Percentiles rank a stretch among this genome's conserved stretches.
Conservation (phyloP, 2,113 vertebrate genomes). For the Nanorana parkeri region DNA sequence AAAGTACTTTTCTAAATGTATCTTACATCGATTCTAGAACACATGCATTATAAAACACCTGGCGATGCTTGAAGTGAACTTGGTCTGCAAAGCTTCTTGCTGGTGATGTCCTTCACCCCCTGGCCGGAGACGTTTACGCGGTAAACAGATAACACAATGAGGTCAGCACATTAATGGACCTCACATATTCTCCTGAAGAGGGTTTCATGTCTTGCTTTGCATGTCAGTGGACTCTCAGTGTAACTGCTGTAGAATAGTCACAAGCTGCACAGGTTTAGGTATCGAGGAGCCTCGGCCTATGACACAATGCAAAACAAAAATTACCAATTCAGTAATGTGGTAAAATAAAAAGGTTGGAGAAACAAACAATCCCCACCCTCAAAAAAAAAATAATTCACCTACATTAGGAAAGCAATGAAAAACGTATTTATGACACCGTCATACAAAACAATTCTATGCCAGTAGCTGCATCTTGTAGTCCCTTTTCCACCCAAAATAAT, state of each 20-base stretch:
- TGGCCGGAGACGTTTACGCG: slow-evolving; percentile 76
- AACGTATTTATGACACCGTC: too few species aligned
- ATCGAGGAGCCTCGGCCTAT: slow-evolving; percentile 84
- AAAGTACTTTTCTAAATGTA: slow-evolving; percentile 77
- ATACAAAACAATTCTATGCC: too few species aligned
- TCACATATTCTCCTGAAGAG: slow-evolving; percentile 76
- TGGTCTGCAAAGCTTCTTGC: slow-evolving; percentile 74
- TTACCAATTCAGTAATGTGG: slow-evolving; percentile 77
- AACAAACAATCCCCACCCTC: too few species aligned
- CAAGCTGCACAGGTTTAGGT: slow-evolving; percentile 80
- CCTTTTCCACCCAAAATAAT: too few species aligned
- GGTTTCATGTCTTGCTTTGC: slow-evolving; percentile 77
- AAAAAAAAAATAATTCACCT: too few species aligned
- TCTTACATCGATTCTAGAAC: slow-evolving; percentile 77
- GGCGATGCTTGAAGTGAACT: slow-evolving; percentile 69
- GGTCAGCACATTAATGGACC: slow-evolving; percentile 73
- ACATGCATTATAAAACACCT: slow-evolving; percentile 75
- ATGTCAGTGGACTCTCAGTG: slow-evolving; percentile 78
- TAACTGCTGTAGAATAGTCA: slow-evolving; percentile 81
- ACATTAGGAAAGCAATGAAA: too few species aligned
- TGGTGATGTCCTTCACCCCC: slow-evolving; percentile 80
- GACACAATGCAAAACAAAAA: slow-evolving; percentile 82
- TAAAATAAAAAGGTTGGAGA: slow-evolving; percentile 39
- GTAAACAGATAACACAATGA: slow-evolving; percentile 82
- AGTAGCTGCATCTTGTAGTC: too few species aligned